Percentiles rank a stretch among this genome's conserved stretches.
These are phyloP conservation scores for Drosophila anomalata DNA, from an alignment of 2,888 invertebrate species.

Conservation along the genomic window DNA sequence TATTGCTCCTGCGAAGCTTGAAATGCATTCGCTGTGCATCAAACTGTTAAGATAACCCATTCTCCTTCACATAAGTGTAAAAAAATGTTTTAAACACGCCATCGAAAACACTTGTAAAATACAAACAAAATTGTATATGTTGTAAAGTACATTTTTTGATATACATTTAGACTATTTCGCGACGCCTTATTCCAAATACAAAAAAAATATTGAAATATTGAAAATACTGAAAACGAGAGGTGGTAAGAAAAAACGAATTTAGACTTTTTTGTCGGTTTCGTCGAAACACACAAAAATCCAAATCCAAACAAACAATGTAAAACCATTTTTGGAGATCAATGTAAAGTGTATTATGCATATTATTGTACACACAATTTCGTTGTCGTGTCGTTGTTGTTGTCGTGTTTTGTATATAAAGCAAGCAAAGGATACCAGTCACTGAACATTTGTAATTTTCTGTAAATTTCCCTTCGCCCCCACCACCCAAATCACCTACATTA, in stretches of 20 bases:
- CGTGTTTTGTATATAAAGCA: slow-evolving; percentile 60
- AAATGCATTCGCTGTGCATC: slow-evolving; percentile 56
- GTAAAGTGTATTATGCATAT: slow-evolving; percentile 50
- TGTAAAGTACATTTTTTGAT: slow-evolving; percentile 72
- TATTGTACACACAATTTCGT: slow-evolving; percentile 50
- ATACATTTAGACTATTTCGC: slow-evolving; percentile 66
- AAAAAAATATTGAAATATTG: slow-evolving; percentile 33
- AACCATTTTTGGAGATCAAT: slow-evolving; percentile 42
- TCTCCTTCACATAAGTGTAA: slow-evolving; percentile 48
- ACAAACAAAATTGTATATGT: slow-evolving; percentile 49
- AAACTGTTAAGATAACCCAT: slow-evolving; percentile 19
- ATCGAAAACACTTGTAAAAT: slow-evolving; percentile 67
- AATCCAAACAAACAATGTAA: slow-evolving; percentile 19
- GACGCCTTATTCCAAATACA: slow-evolving; percentile 67
- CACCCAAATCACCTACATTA: neutral
- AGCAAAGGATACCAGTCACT: slow-evolving; percentile 46
- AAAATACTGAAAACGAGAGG: slow-evolving; percentile 38
- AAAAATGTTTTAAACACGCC: slow-evolving; percentile 52
- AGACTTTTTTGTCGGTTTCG: slow-evolving; percentile 56
- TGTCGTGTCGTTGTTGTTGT: slow-evolving; percentile 49
- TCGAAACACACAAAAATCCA: slow-evolving; percentile 44
- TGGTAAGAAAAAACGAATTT: slow-evolving; percentile 61
- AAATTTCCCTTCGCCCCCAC: slow-evolving; percentile 16
- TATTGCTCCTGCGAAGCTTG: slow-evolving; percentile 51
- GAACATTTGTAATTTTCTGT: slow-evolving; percentile 58